These are phyloP conservation scores for Drosophila subquinaria DNA, from an alignment of 2,888 invertebrate genomes.

Conservation along the genomic window DNA sequence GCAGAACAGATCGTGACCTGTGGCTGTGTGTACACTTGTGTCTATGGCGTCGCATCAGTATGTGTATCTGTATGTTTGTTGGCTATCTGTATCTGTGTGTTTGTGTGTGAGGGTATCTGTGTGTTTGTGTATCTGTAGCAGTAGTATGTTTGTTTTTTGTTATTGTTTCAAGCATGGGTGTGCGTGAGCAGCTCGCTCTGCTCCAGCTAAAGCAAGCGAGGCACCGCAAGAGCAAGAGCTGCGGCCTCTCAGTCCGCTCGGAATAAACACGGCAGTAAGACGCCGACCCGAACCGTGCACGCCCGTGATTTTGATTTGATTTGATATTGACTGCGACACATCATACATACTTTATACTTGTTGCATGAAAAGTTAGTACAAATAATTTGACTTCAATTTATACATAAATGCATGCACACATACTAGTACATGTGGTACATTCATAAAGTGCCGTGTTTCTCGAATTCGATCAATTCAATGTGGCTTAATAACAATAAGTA, in stretches of 20 bases:
- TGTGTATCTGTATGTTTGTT: slow-evolving; percentile 6
- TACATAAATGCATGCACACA: background rate
- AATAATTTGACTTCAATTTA: slow-evolving; percentile 36
- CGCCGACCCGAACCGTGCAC: slow-evolving; percentile 38
- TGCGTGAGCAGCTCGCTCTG: slow-evolving; percentile 54
- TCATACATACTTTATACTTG: slow-evolving; percentile 49
- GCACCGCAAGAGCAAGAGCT: slow-evolving; percentile 50
- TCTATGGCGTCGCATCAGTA: slow-evolving; percentile 40
- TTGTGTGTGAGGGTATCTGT: no score
- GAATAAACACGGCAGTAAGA: slow-evolving; percentile 65
- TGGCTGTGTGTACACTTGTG: slow-evolving; percentile 48
- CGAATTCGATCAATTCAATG: background rate
- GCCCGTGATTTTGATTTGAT: slow-evolving; percentile 17
- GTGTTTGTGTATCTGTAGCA: slow-evolving; percentile 27
- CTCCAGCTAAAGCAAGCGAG: slow-evolving; percentile 69
- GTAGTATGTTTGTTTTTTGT: slow-evolving; percentile 36
- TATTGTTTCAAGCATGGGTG: slow-evolving; percentile 33
- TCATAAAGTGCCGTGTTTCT: background rate
- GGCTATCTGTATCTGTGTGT: slow-evolving; percentile 10
- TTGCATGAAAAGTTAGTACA: slow-evolving; percentile 48
- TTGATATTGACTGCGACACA: slow-evolving; percentile 48
- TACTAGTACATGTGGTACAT: background rate
- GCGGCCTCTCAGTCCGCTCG: slow-evolving; percentile 64
- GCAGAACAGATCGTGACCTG: slow-evolving; percentile 61
- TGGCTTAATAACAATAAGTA: background rate